phyloP scores from a whole-genome alignment of 2,888 invertebrate species.

The Drosophila macrospina region DNA sequence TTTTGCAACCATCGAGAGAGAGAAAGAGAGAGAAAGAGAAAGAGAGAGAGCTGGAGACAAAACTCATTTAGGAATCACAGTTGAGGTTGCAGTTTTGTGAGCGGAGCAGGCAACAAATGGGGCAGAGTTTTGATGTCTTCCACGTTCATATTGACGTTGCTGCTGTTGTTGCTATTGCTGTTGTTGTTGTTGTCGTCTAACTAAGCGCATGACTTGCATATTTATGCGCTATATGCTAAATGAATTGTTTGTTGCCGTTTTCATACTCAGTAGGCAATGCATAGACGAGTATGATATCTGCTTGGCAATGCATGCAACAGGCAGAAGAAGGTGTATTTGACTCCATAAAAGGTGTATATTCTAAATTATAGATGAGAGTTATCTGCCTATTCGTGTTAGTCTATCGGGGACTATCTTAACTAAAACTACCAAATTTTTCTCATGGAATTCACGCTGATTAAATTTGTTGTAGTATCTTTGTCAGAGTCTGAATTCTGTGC shows the following conservation, averaged over 20 bases:
- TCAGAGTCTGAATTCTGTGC: too few relatives aligned
- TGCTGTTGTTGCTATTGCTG: background rate
- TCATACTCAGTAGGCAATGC: background rate
- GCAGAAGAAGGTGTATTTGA: too few relatives aligned
- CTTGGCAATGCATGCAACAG: background rate
- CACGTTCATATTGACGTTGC: background rate
- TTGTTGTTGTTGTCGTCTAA: conserved; percentile 48
- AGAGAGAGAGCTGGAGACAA: background rate
- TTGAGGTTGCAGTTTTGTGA: conserved; percentile 37
- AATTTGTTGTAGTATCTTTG: too few relatives aligned
- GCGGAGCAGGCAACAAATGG: conserved; percentile 6
- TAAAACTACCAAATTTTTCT: too few relatives aligned
- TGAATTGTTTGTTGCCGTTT: conserved; percentile 61
- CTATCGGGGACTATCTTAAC: too few relatives aligned
- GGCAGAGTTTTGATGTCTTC: conserved; percentile 15
- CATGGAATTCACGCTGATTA: too few relatives aligned
- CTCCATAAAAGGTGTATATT: too few relatives aligned
- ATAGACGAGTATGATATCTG: background rate
- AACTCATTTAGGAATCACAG: conserved; percentile 36
- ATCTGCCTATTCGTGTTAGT: too few relatives aligned
- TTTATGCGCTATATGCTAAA: conserved; percentile 70
- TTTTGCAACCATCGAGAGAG: background rate
- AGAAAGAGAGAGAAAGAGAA: background rate
- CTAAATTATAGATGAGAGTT: too few relatives aligned
- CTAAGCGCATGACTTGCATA: conserved; percentile 76